Percentiles rank a stretch among this genome's conserved stretches.
Conservation (phyloP, 2,797 vertebrate species). For the Hemitrygon akajei region DNA sequence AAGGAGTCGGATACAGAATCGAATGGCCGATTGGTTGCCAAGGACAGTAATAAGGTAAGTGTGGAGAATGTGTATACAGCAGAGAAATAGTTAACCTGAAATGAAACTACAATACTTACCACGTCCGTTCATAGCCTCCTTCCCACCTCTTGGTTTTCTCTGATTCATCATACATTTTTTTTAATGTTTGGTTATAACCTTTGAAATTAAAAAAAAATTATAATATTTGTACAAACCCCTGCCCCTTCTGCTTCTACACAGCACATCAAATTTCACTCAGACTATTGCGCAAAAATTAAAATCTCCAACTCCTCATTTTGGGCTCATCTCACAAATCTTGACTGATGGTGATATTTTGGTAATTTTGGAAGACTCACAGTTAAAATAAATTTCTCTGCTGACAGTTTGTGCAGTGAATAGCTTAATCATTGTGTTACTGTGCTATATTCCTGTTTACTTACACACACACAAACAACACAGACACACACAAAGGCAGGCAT, state of each 20-base stretch:
- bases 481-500: too few species aligned
- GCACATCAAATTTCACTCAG: background rate
- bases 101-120: conserved; percentile 56
- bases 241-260: background rate
- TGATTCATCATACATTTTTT: conserved; percentile 86
- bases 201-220: background rate
- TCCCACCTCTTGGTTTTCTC: conserved; percentile 94
- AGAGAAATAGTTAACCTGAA: background rate
- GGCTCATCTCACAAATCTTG: background rate
- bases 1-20: background rate
- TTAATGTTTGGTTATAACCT: background rate
- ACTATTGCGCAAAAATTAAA: too few species aligned
- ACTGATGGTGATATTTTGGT: too few species aligned
- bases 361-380: background rate
- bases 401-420: background rate
- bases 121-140: conserved; percentile 92
- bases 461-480: too few species aligned
- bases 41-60: background rate
- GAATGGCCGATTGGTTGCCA: background rate
- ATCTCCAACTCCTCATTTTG: background rate
- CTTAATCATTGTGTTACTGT: background rate
- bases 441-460: background rate
- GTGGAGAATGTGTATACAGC: background rate
- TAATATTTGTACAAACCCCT: background rate
- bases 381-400: background rate